Base-by-base conservation (phyloP, 2,797 vertebrate genomes). In the Sparidentex hasta region DNA sequence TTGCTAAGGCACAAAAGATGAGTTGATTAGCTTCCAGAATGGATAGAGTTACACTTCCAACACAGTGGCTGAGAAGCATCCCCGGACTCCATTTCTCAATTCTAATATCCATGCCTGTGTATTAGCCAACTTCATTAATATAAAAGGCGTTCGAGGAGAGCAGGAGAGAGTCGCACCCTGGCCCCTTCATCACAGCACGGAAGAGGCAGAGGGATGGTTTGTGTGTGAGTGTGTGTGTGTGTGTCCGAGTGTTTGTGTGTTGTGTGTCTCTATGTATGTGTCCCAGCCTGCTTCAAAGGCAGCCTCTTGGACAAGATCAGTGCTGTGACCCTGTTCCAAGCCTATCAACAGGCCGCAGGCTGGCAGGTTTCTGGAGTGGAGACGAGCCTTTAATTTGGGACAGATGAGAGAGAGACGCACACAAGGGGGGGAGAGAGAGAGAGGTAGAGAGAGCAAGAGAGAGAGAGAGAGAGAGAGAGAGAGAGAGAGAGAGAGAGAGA, bases 231-330 rank as follows among this genome's bases (percentile, higher is more conserved):
- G 71, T 59, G 73, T 57, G 75, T 50, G 83, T 80, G 33, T 8
- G 72, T 74, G 74, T 78, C 55, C 65, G 72, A 74, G 55, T 69
- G 69, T 62, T 65, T 74, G 61, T 46, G 29, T 51, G 27, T 65
- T 74, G 61, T 46, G 41, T 54, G 64, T 65, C 59, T 76, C 0
- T 64, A 11, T 74, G 71, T 51, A 20, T 61, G 76, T 50, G 84
- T 81, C 72, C 73, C 78, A 73, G 92, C 46, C 79, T 79, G 92
- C 90, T 94, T 94, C 93, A 95, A 95, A 95, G 91, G 87, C 79
- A 92, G 81, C 87, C 87, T 91, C 92, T 92, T 94, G 93, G 93
- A 93, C 86, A 90, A 86, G 91, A 92, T 90, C 92, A 86, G 82
- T 59, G 83, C 84, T 90, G 87, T 87, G 90, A 93, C 89, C 83